phyloP scores from a whole-genome alignment of 2,888 invertebrate genomes.

The Trimorus sp. region DNA sequence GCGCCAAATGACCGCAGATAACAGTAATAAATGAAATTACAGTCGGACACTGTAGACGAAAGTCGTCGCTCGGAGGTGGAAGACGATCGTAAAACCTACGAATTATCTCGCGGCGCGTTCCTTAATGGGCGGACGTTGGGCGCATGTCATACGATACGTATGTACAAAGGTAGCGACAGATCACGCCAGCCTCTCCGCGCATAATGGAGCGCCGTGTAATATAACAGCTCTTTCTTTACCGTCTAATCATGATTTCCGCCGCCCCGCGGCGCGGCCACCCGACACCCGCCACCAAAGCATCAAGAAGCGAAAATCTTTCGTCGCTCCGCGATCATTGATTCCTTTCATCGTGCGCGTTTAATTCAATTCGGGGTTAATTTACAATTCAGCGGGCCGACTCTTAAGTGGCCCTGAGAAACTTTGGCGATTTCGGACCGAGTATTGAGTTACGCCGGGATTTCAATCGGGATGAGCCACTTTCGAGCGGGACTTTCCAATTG shows the following conservation, averaged over 20 bases:
- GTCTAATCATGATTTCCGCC: slow-evolving; percentile 80
- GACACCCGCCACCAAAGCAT: slow-evolving; percentile 37
- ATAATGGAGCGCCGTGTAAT: slow-evolving; percentile 77
- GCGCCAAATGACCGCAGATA: slow-evolving; percentile 38
- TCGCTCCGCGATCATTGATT: slow-evolving; percentile 57
- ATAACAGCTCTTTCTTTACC: slow-evolving; percentile 79
- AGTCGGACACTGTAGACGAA: slow-evolving; percentile 51
- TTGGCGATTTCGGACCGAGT: no score
- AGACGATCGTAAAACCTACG: slow-evolving; percentile 75
- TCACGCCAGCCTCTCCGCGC: slow-evolving; percentile 75
- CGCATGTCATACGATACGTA: slow-evolving; percentile 86
- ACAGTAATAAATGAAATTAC: slow-evolving; percentile 66
- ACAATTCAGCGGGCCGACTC: slow-evolving; percentile 32
- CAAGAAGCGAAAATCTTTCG: slow-evolving; percentile 81
- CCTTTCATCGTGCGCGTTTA: slow-evolving; percentile 46
- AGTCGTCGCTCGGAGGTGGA: slow-evolving; percentile 45
- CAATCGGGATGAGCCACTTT: background rate
- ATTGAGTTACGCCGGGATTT: no score
- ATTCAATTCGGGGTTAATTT: slow-evolving; percentile 42
- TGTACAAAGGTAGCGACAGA: slow-evolving; percentile 86
- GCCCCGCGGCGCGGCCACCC: slow-evolving; percentile 66
- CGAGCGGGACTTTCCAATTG: background rate
- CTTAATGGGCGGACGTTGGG: slow-evolving; percentile 82
- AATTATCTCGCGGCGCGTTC: slow-evolving; percentile 79
- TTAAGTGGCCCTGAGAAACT: slow-evolving; percentile 41